Evolutionary conservation across 2,113 vertebrate genomes (phyloP), one percentile per base, ranked within the genome.

Genomic region (Gobiocypris rarus): DNA sequence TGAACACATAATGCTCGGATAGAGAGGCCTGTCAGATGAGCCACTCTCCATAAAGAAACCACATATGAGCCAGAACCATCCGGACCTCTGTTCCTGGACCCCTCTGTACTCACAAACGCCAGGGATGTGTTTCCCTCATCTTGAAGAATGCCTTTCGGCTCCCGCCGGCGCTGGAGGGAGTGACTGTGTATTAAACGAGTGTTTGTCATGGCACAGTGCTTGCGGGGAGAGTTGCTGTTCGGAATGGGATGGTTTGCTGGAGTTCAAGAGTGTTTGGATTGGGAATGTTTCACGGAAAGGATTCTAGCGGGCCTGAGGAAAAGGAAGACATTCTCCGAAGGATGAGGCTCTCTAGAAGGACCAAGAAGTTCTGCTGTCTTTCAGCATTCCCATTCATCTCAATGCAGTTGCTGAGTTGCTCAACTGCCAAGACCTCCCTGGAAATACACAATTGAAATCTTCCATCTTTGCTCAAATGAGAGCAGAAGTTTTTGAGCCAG

Each of bases 21-120:
- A 24, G 61, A 67, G 61, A 70, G 52, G 52, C 67, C 43, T 82
- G 78, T 78, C 41, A 24, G 58, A 76, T 77, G 74, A 75, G 59
- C 75, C 22, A 14, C 15, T 77, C 83, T 80, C 52, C 41, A 81
- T 63, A 67, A 73, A 78, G 77, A 71, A 59, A 74, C 83, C 83
- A 52, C 83, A 81, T 69, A 79, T 73, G 83, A 85, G 79, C 59
- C 83, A 78, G 83, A 82, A 81, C 45, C 73, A 38, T 85, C 59
- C 79, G n/a, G 48, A 75, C 19, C 28, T 54, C 31, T 85, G 67
- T 73, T 85, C 34, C 52, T 81, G 77, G 84, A 61, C 14, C 43
- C 28, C 1, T 22, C 41, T 71, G 24, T 9, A 48, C 69, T 59
- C 48, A 34, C 69, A 81, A 63, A 73, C 43, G 69, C 84, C 84